Evolutionary conservation across 2,797 vertebrate genomes (phyloP), one percentile per base, ranked within the genome.

Genomic region (Harpagifer antarcticus): DNA sequence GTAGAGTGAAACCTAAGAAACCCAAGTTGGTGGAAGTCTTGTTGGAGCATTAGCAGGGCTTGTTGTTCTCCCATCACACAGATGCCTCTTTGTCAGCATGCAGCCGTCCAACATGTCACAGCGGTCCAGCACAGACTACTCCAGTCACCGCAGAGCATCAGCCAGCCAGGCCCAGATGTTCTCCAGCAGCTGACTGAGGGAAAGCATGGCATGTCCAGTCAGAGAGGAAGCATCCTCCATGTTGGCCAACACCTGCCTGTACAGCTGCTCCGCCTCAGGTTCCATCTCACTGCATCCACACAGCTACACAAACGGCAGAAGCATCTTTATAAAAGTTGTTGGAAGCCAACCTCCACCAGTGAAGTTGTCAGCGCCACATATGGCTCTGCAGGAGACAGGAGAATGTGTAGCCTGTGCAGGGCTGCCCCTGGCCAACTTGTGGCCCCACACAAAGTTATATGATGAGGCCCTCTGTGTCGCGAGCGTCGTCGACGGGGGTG

Each of bases 181-280:
- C 70, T 74, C 52, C 80, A 86, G 79, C 92, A 90, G 89, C 84
- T 91, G 91, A 91, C 63, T 69, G 80, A 83, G 68, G 58, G 63
- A 84, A 87, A 76, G 68, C 20, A 31, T 62, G 72, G 82, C 83
- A 45, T 79, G 92, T 91, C 90, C 90, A 93, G 90, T 89, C 86
- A 89, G 72, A 89, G 82, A 90, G 78, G 79, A 80, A 70, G 55
- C 76, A 71, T 83, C 82, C 62, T 75, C 63, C 83, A 72, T 61
- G 81, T 83, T 88, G 86, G 86, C 90, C 88, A 83, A 88, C 92
- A 92, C 90, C 91, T 93, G 91, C 87, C 85, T 82, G 48, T 85
- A 62, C 91, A 92, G 89, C 88, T 93, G 91, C 88, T 87, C 59
- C 0, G 83, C 82, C 85, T 86, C 23, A 0, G 74, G 81, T 91